Percentiles rank a stretch among this genome's conserved stretches.
phyloP scores from a whole-genome alignment of 2,113 vertebrate species.

The Cavia porcellus region DNA sequence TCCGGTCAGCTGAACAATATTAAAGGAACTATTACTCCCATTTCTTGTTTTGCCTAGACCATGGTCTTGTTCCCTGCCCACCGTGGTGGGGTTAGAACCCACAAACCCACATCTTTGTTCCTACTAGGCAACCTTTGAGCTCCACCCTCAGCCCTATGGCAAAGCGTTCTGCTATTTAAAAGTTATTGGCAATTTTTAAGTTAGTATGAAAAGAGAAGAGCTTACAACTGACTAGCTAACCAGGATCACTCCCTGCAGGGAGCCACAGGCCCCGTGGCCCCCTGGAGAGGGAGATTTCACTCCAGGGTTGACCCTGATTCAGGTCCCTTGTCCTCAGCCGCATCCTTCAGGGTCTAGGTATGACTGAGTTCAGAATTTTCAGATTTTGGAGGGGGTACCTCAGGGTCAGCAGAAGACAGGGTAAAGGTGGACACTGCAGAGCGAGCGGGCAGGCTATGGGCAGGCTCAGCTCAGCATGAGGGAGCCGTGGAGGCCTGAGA shows the following conservation, averaged over 20 bases:
- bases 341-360: not conserved
- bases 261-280: too few species aligned
- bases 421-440: not conserved
- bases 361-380: constrained; percentile 19
- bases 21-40: constrained; percentile 18
- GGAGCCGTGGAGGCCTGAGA: not conserved
- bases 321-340: not conserved
- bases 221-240: not conserved
- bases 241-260: not conserved
- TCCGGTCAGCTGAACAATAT: not conserved
- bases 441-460: not conserved
- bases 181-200: constrained; percentile 23
- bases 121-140: not conserved
- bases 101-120: not conserved
- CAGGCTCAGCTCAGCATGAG: not conserved
- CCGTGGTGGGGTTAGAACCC: not conserved
- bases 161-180: constrained; percentile 53
- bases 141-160: not conserved
- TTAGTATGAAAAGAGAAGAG: constrained; percentile 11
- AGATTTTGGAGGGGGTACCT: not conserved
- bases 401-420: not conserved
- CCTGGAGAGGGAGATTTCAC: not conserved
- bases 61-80: not conserved
- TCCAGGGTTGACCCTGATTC: not conserved
- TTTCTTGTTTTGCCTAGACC: constrained; percentile 3